These are phyloP conservation scores for Dasyprocta punctata DNA, from an alignment of 2,113 vertebrate species.

Conservation along the genomic window DNA sequence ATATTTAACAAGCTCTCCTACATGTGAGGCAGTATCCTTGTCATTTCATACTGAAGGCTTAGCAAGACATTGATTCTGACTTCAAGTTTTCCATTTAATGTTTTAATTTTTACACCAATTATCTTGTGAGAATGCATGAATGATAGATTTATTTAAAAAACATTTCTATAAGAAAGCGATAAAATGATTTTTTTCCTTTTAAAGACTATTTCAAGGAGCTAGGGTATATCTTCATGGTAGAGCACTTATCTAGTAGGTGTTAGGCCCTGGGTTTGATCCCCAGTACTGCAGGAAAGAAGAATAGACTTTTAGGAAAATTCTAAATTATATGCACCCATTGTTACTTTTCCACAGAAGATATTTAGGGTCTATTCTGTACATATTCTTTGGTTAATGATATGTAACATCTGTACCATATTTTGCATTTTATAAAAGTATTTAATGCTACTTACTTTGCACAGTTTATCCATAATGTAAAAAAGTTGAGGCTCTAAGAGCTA, in stretches of 20 bases:
- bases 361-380: slow-evolving; percentile 7
- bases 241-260: background rate
- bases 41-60: background rate
- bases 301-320: background rate
- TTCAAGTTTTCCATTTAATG: background rate
- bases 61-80: background rate
- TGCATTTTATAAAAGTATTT: background rate
- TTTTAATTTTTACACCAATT: slow-evolving; percentile 11
- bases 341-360: background rate
- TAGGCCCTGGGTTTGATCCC: background rate
- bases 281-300: background rate
- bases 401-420: background rate
- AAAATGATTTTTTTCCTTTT: background rate
- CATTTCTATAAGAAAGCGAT: background rate
- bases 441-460: background rate
- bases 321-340: background rate
- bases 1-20: background rate
- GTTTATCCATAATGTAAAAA: background rate
- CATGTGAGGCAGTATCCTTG: background rate
- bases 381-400: background rate
- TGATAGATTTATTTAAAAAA: background rate
- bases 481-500: background rate
- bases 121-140: background rate
- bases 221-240: background rate
- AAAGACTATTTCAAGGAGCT: background rate